Conservation (phyloP, 2,888 invertebrate species). For the Galerucella pusilla region DNA sequence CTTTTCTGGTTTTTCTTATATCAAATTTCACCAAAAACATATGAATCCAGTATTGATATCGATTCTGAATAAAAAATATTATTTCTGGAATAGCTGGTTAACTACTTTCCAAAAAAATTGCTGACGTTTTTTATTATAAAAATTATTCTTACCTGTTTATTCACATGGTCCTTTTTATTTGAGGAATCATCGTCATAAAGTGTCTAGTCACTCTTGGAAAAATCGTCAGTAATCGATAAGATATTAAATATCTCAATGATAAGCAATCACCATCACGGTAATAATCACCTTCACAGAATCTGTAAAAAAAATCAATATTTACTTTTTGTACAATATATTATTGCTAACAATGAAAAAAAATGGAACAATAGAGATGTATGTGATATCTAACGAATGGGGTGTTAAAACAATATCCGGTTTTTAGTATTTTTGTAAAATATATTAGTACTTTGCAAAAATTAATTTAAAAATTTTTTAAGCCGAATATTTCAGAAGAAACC, state of each 20-base stretch:
- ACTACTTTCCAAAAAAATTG: neutral
- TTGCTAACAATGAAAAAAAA: no score
- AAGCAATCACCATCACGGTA: constrained; percentile 21
- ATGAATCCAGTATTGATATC: neutral
- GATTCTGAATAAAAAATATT: neutral
- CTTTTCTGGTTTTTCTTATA: no score
- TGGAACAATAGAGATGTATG: no score
- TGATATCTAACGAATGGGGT: no score
- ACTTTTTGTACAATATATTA: no score
- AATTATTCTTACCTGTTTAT: constrained; percentile 20
- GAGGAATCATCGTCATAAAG: constrained; percentile 26
- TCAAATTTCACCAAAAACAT: neutral
- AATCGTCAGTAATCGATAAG: constrained; percentile 18
- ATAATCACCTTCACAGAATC: constrained; percentile 21
- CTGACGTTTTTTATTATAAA: neutral
- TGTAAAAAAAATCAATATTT: constrained; percentile 11
- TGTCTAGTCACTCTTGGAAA: constrained; percentile 11
- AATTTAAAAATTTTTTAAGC: no score
- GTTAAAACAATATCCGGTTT: no score
- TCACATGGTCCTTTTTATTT: constrained; percentile 27
- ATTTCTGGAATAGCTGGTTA: neutral
- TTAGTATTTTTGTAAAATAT: no score
- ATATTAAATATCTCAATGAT: constrained; percentile 27
- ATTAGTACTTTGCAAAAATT: no score
- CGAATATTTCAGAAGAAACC: no score